Conservation (phyloP, 2,113 vertebrate species). For the Nibea coibor region DNA sequence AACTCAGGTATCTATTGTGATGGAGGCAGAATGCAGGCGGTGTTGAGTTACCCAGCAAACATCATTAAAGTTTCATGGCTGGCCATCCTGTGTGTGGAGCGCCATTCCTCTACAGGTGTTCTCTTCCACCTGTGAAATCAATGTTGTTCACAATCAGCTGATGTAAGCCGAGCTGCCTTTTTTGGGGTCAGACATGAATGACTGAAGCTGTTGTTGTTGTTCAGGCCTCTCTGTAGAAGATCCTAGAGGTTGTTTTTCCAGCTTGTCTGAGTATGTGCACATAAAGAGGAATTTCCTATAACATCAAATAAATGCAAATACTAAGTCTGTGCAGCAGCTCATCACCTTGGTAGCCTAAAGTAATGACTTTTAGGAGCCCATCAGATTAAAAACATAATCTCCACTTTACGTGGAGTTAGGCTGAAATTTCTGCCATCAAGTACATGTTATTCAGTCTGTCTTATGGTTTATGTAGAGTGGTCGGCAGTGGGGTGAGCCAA, state of each 20-base stretch:
- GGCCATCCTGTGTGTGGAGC: slow-evolving; percentile 20
- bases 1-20: slow-evolving; percentile 5
- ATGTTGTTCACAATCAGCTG: slow-evolving; percentile 12
- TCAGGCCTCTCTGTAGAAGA: not conserved
- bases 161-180: not conserved
- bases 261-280: not conserved
- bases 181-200: not conserved
- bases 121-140: slow-evolving; percentile 49
- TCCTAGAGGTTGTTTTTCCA: not conserved
- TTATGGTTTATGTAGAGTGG: too few species aligned
- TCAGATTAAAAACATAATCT: too few species aligned
- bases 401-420: too few species aligned
- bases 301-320: too few species aligned
- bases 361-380: too few species aligned
- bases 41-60: slow-evolving; percentile 57
- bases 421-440: too few species aligned
- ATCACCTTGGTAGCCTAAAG: too few species aligned
- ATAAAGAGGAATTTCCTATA: too few species aligned
- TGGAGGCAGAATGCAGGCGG: slow-evolving; percentile 21
- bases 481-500: too few species aligned
- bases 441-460: too few species aligned
- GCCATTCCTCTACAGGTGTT: slow-evolving; percentile 36
- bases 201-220: not conserved
- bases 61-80: slow-evolving; percentile 65
- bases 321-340: too few species aligned